Evolutionary conservation across 2,113 vertebrate species (phyloP).

Genomic region (Cryptotis parvus): DNA sequence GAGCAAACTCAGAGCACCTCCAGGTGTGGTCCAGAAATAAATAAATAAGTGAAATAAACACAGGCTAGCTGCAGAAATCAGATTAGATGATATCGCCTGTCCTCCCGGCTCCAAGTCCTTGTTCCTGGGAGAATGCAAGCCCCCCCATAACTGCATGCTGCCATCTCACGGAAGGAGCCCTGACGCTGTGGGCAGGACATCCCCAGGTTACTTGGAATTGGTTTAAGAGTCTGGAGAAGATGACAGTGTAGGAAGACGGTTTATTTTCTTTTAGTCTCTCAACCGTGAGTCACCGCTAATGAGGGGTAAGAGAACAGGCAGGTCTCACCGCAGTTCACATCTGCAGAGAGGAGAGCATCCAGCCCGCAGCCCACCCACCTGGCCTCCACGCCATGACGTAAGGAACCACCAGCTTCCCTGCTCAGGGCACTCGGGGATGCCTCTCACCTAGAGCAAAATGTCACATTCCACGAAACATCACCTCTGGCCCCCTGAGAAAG

Average conservation of each 20-base stretch:
- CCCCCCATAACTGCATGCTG: background rate
- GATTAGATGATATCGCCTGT: background rate
- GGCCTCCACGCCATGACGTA: background rate
- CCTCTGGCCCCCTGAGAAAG: background rate
- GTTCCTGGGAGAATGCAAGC: background rate
- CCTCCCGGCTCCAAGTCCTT: conserved; percentile 1
- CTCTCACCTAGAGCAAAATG: background rate
- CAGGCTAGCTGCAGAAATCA: background rate
- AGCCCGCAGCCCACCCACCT: conserved; percentile 36
- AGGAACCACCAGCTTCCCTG: background rate
- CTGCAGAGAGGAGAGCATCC: conserved; percentile 6
- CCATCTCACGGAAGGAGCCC: conserved; percentile 19
- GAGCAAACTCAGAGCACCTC: too few species aligned
- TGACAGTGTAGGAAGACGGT: conserved; percentile 23
- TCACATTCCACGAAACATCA: background rate
- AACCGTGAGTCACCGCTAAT: conserved; percentile 66
- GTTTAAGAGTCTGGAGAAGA: conserved; percentile 11
- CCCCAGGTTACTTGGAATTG: background rate
- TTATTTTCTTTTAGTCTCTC: conserved; percentile 69
- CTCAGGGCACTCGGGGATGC: background rate
- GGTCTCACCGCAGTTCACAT: conserved; percentile 36
- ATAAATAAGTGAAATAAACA: too few species aligned
- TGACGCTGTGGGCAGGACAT: background rate
- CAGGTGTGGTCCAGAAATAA: too few species aligned
- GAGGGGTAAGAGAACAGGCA: conserved; percentile 54